A percentile compares a stretch with the other conserved stretches of the same genome.
phyloP scores from a whole-genome alignment of 2,888 invertebrate genomes.

The Protophormia terraenovae region DNA sequence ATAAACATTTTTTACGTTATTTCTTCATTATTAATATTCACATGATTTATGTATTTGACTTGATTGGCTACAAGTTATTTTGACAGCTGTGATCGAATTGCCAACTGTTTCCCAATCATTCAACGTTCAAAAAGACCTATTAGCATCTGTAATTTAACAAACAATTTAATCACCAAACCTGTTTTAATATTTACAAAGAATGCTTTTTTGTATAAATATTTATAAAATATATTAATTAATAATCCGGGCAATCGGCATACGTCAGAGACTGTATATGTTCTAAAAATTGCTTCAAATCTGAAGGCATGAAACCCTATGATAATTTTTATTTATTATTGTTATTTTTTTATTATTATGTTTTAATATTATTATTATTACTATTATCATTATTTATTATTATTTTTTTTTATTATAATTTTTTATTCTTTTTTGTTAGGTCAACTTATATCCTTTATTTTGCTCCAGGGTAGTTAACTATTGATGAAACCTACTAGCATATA shows the following conservation, averaged over 20 bases:
- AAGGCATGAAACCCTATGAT: constrained; percentile 95
- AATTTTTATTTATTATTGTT: constrained; percentile 99
- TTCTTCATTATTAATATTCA: too few species aligned
- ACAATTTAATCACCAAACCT: too few species aligned
- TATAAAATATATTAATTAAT: constrained; percentile 84
- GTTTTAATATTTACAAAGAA: background rate
- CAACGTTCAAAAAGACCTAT: constrained; percentile 93
- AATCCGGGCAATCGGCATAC: constrained; percentile 98
- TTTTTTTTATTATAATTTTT: too few species aligned
- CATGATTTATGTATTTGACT: too few species aligned
- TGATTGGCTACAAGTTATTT: constrained; percentile 77
- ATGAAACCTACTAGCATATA: constrained; percentile 99
- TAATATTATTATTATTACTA: too few species aligned
- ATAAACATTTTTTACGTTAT: too few species aligned
- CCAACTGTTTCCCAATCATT: constrained; percentile 95
- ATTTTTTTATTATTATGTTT: too few species aligned
- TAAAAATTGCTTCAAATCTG: constrained; percentile 95
- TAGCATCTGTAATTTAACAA: too few species aligned
- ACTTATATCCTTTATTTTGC: constrained; percentile 99
- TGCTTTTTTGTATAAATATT: background rate
- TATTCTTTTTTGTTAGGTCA: too few species aligned
- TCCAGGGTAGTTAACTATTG: constrained; percentile 98
- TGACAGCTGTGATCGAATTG: constrained; percentile 66
- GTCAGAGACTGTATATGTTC: constrained; percentile 95
- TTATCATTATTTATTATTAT: too few species aligned